A percentile compares a stretch with the other conserved stretches of the same genome.
Evolutionary conservation across 2,113 vertebrate species (phyloP).

Genomic region (Vidua chalybeata): DNA sequence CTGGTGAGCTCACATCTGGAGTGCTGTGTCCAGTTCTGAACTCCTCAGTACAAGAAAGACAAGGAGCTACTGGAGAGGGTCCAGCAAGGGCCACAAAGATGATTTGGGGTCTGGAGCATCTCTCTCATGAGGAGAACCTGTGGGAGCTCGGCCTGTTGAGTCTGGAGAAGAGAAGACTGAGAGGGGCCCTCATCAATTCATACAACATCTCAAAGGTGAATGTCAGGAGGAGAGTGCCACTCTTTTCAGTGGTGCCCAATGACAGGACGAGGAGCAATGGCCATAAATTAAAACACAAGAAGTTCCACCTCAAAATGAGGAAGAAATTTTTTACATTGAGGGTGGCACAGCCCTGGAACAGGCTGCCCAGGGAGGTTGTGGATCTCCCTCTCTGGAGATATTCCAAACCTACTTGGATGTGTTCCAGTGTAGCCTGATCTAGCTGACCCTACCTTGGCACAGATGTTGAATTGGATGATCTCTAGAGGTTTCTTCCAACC

Average conservation of each 20-base stretch:
- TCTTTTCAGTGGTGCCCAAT: not conserved
- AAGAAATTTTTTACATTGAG: not conserved
- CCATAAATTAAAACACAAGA: not conserved
- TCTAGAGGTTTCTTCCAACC: not conserved
- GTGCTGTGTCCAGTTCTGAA: not conserved
- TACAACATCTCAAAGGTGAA: not conserved
- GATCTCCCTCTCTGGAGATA: not conserved
- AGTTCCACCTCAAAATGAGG: not conserved
- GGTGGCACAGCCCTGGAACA: not conserved
- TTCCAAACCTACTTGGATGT: not conserved
- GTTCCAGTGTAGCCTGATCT: not conserved
- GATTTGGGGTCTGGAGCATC: not conserved
- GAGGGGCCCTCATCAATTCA: not conserved
- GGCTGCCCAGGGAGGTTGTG: accelerated
- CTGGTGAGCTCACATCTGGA: not conserved
- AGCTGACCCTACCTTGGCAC: not conserved
- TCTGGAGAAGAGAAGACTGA: not conserved
- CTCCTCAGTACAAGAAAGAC: not conserved
- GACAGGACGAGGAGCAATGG: not conserved
- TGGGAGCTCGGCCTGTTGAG: not conserved
- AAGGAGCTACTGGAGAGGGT: not conserved
- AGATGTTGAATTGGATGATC: not conserved
- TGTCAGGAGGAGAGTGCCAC: not conserved
- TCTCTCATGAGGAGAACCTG: not conserved
- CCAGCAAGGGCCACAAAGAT: not conserved